Evolutionary conservation across 2,797 vertebrate species (phyloP).

Genomic region (Gorsachius magnificus): DNA sequence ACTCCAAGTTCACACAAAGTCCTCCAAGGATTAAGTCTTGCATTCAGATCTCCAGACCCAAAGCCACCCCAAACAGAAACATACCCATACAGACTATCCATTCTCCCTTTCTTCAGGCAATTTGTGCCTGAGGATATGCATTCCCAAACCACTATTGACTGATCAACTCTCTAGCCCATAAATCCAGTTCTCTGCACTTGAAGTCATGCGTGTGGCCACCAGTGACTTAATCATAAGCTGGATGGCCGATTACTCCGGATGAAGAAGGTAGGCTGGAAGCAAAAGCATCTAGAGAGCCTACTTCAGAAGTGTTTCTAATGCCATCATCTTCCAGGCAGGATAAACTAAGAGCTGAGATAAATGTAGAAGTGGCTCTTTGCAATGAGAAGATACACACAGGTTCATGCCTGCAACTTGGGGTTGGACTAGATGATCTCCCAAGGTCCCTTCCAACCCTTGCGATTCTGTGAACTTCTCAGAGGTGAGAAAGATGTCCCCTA

Average conservation of each 20-base stretch:
- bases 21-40: not conserved
- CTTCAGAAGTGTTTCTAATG: not conserved
- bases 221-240: not conserved
- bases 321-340: not conserved
- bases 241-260: not conserved
- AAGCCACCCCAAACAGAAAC: accelerated
- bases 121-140: not conserved
- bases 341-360: conserved; percentile 2
- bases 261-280: not conserved
- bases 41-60: not conserved
- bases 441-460: too few species aligned
- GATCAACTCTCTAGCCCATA: not conserved
- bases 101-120: not conserved
- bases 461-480: not conserved
- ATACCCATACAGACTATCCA: accelerated
- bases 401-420: not conserved
- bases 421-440: too few species aligned
- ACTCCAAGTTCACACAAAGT: not conserved
- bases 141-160: not conserved
- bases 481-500: not conserved
- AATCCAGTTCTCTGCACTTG: not conserved
- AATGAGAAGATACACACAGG: not conserved
- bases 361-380: not conserved
- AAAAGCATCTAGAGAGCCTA: not conserved
- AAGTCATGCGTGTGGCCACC: accelerated